These are phyloP conservation scores for Matsumurasca onukii DNA, from an alignment of 1,140 invertebrate species.

Conservation along the genomic window DNA sequence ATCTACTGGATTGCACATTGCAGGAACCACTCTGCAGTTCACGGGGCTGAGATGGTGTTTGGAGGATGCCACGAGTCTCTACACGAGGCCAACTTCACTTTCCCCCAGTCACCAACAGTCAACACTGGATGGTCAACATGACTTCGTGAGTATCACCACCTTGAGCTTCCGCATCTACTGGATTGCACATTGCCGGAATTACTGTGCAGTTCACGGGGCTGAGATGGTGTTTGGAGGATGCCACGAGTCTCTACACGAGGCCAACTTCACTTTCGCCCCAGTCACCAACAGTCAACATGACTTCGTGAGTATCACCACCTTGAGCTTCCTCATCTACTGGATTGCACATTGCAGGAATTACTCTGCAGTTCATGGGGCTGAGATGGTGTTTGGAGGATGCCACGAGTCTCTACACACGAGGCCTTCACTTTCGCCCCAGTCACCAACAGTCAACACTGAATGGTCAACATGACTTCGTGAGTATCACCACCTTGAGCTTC, in stretches of 20 bases:
- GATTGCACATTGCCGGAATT: too few species aligned
- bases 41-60: not conserved
- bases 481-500: too few species aligned
- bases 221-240: too few species aligned
- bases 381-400: not conserved
- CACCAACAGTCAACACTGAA: not conserved
- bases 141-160: constrained; percentile 4
- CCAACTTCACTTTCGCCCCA: too few species aligned
- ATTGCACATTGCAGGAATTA: not conserved
- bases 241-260: too few species aligned
- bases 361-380: not conserved
- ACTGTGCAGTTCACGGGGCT: too few species aligned
- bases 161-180: too few species aligned
- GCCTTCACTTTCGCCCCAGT: not conserved
- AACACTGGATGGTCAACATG: not conserved
- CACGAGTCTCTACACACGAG: not conserved
- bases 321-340: too few species aligned
- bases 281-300: too few species aligned
- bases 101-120: not conserved
- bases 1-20: too few species aligned
- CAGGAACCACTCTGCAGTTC: not conserved
- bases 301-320: too few species aligned
- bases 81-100: not conserved
- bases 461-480: not conserved
- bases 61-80: not conserved